Conservation (phyloP, 2,797 vertebrate species). For the Acrossocheilus fasciatus region DNA sequence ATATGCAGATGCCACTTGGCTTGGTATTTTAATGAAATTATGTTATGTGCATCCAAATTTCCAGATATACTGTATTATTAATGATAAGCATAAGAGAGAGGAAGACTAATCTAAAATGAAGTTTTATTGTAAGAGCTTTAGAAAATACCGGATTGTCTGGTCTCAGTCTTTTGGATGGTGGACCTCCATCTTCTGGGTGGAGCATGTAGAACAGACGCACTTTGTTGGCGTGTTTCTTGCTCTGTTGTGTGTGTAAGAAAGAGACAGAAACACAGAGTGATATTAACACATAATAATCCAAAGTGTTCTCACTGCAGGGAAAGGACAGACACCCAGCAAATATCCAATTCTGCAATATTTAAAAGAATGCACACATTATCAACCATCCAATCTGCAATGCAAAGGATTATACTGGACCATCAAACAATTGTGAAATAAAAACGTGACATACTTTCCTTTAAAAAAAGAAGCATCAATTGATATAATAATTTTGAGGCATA, state of each 20-base stretch:
- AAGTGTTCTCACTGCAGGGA: too few species aligned
- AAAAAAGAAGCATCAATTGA: not conserved
- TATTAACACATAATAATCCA: not conserved
- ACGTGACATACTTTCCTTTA: not conserved
- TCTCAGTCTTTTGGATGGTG: conserved; percentile 73
- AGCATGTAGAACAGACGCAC: conserved; percentile 77
- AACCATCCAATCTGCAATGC: too few species aligned
- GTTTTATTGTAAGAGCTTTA: not conserved
- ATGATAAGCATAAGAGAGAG: not conserved
- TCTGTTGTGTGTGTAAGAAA: conserved; percentile 57
- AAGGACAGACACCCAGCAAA: not conserved
- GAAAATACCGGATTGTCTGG: conserved; percentile 73
- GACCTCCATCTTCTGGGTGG: conserved; percentile 75
- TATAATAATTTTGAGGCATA: not conserved
- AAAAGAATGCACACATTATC: not conserved
- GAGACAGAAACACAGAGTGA: not conserved
- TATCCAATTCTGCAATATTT: not conserved
- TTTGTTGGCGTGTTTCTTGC: conserved; percentile 78
- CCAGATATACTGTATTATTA: not conserved
- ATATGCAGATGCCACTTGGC: not conserved
- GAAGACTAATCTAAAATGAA: not conserved
- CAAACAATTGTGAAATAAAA: not conserved
- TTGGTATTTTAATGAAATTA: not conserved
- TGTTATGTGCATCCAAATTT: too few species aligned
- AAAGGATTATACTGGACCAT: not conserved